Base-by-base conservation (phyloP, 1,140 invertebrate genomes). In the Caenorhabditis tropicalis region DNA sequence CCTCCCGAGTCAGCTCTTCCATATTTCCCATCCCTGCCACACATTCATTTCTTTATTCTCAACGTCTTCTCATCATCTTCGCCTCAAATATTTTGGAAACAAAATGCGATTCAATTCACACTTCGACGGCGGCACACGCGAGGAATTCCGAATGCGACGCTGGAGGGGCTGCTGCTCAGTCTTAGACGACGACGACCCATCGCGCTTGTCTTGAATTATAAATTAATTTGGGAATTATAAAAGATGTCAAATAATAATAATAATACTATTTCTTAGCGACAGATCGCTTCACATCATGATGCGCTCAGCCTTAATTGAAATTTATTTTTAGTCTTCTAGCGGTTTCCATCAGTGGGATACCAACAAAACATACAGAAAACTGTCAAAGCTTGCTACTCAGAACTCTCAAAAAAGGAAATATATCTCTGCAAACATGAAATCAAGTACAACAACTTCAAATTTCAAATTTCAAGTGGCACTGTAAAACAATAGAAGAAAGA, bases 61-160 rank as follows among this genome's bases (percentile, higher is more conserved):
- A 16, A n/a, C n/a, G n/a, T n/a, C n/a, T n/a, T n/a, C 19, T n/a
- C 65, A 46, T 74, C 65, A 24, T 43, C 36, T 33, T 43, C 36
- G 65, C 29, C 65, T 74, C 65, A 46, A 74, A 74, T 74, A 74
- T 39, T 74, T 74, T 74, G 65, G 65, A 74, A 74, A 74, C 65
- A 74, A 46, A 74, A 46, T 36, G 58, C 58, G 36, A 74, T 74
- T 74, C 65, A 21, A 74, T 74, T 74, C 65, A 74, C 65, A 74
- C 65, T 74, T 74, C 65, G 29, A 24, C 65, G 65, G 65, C 65
- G n/a, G n/a, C n/a, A n/a, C n/a, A 74, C 65, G 65, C 65, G n/a
- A 24, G 65, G 36, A 46, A 74, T 74, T 74, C 65, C 65, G 65
- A 74, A 43, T 65, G 58, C 19, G 48, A 21, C n/a, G n/a, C n/a